Evolutionary conservation across 1,140 invertebrate genomes (phyloP).

Genomic region (Tetraneura akinire): DNA sequence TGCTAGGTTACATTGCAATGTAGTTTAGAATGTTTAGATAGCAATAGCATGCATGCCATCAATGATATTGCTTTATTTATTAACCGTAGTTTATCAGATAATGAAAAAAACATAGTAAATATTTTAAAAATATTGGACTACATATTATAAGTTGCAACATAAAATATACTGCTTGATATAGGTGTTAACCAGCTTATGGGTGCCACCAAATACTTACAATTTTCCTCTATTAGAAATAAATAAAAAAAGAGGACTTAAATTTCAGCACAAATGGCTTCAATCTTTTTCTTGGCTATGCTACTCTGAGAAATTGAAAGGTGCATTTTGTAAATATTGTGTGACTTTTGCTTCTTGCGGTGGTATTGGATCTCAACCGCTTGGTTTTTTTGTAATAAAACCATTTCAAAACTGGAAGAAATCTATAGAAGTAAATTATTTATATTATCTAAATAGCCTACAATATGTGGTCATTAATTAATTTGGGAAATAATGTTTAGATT

Average conservation of each 20-base stretch:
- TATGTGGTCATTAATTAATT: background rate
- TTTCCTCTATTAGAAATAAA: background rate
- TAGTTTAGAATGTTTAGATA: too few relatives aligned
- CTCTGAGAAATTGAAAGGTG: background rate
- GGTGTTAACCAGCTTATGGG: background rate
- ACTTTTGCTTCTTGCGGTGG: background rate
- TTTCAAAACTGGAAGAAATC: slow-evolving; percentile 17
- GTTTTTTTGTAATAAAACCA: background rate
- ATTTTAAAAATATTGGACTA: background rate
- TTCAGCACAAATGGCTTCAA: background rate
- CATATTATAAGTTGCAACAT: background rate
- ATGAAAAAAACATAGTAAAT: background rate
- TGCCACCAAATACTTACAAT: background rate
- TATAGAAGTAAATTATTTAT: background rate
- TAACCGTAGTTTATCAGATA: background rate
- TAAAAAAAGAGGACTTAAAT: slow-evolving; percentile 10
- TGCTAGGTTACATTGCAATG: too few relatives aligned
- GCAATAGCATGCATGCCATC: background rate
- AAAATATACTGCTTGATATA: background rate
- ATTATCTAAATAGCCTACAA: background rate
- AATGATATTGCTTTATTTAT: background rate
- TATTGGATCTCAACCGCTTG: background rate
- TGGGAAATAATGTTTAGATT: background rate
- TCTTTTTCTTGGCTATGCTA: background rate
- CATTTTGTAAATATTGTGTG: too few relatives aligned